These are phyloP conservation scores for Antennarius striatus DNA, from an alignment of 2,113 vertebrate genomes.

Conservation along the genomic window DNA sequence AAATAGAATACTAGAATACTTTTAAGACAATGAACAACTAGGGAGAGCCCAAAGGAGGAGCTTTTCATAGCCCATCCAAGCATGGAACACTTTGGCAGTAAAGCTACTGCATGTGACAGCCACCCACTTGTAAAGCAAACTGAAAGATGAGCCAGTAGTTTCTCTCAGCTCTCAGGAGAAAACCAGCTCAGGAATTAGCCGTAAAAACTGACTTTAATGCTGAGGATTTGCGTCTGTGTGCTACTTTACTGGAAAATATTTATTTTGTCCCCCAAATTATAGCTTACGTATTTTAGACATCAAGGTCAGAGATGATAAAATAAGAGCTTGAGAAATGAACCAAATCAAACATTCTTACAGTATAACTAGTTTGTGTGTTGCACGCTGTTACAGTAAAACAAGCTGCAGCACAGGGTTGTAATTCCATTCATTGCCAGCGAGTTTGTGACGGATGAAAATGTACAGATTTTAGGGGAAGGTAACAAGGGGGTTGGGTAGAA, in stretches of 20 bases:
- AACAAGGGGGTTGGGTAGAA: slow-evolving; percentile 42
- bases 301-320: slow-evolving; percentile 45
- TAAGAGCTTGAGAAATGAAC: slow-evolving; percentile 47
- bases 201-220: slow-evolving; percentile 42
- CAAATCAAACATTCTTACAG: slow-evolving; percentile 49
- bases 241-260: slow-evolving; percentile 36
- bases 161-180: slow-evolving; percentile 67
- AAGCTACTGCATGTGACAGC: slow-evolving; percentile 42
- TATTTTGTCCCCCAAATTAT: slow-evolving; percentile 39
- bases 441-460: slow-evolving; percentile 47
- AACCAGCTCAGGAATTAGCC: slow-evolving; percentile 60
- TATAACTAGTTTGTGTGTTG: slow-evolving; percentile 45
- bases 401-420: slow-evolving; percentile 22
- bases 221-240: slow-evolving; percentile 25
- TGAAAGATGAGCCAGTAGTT: slow-evolving; percentile 70
- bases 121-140: slow-evolving; percentile 56
- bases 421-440: slow-evolving; percentile 31
- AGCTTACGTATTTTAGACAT: slow-evolving; percentile 41
- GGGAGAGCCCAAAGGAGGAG: slow-evolving; percentile 27
- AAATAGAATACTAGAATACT: slow-evolving; percentile 18
- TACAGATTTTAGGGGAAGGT: slow-evolving; percentile 29
- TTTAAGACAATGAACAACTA: slow-evolving; percentile 10
- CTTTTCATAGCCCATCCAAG: slow-evolving; percentile 33
- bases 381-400: slow-evolving; percentile 45
- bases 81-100: slow-evolving; percentile 47